Percentiles rank a stretch among this genome's conserved stretches.
These are phyloP conservation scores for Aspiorhynchus laticeps DNA, from an alignment of 2,113 vertebrate genomes.

Conservation along the genomic window DNA sequence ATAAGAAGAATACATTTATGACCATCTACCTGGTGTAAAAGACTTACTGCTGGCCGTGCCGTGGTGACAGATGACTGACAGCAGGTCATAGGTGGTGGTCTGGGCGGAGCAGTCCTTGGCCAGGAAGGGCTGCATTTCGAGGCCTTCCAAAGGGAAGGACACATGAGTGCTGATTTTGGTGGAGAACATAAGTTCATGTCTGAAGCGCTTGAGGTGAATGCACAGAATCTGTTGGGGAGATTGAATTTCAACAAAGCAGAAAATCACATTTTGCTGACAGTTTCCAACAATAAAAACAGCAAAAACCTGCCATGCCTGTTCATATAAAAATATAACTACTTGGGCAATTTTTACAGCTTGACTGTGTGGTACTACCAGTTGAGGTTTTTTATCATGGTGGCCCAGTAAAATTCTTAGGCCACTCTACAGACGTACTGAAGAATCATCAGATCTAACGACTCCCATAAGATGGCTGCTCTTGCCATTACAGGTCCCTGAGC, in stretches of 20 bases:
- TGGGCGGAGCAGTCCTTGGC: slow-evolving; percentile 93
- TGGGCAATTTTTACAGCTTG: neutral
- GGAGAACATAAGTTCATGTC: slow-evolving; percentile 98
- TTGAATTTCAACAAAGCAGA: neutral
- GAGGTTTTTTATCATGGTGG: neutral
- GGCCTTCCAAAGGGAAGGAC: slow-evolving; percentile 92
- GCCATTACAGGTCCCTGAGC: neutral
- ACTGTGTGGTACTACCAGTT: neutral
- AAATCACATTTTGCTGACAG: neutral
- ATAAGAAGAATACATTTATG: neutral
- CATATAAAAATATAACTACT: neutral
- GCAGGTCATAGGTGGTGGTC: slow-evolving; percentile 90
- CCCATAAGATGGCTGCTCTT: neutral
- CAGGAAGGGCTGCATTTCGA: slow-evolving; percentile 95
- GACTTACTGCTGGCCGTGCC: slow-evolving; percentile 98
- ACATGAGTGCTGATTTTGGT: slow-evolving; percentile 98
- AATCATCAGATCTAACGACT: slow-evolving; percentile 16
- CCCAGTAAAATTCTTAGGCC: neutral
- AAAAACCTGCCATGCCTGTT: neutral
- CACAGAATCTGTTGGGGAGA: slow-evolving; percentile 85
- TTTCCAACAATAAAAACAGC: neutral
- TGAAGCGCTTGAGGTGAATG: slow-evolving; percentile 95
- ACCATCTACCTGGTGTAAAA: neutral
- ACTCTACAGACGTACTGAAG: neutral
- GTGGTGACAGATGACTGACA: slow-evolving; percentile 98